Percentiles rank a stretch among this genome's conserved stretches.
Evolutionary conservation across 2,797 vertebrate species (phyloP).

Genomic region (Sebastes kiyomatsui): DNA sequence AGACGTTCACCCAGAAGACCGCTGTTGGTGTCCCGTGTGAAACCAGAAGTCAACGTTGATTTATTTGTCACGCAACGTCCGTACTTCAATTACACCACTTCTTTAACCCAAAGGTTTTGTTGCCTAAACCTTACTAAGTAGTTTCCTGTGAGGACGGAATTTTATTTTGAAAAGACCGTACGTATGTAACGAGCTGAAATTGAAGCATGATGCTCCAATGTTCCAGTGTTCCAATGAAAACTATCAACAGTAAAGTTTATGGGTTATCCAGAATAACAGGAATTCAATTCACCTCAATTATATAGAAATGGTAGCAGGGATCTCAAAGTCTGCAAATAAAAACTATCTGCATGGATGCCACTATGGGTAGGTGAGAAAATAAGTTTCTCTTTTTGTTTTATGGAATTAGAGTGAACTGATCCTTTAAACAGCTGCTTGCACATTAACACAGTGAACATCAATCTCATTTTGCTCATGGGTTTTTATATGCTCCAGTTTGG

Average conservation of each 20-base stretch:
- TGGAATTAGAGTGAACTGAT: not conserved
- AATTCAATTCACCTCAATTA: not conserved
- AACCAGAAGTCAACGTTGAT: too few relatives aligned
- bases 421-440: slow-evolving; percentile 4
- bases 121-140: too few relatives aligned
- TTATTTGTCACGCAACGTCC: too few relatives aligned
- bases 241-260: not conserved
- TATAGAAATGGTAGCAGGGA: not conserved
- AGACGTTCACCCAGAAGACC: too few relatives aligned
- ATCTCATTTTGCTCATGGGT: not conserved
- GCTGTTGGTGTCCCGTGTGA: accelerated
- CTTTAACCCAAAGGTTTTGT: too few relatives aligned
- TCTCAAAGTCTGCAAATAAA: not conserved
- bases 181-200: too few relatives aligned
- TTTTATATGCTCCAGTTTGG: not conserved
- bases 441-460: not conserved
- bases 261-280: not conserved
- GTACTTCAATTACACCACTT: accelerated
- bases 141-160: too few relatives aligned
- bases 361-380: not conserved
- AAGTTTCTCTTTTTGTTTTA: not conserved
- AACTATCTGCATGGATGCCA: not conserved
- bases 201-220: too few relatives aligned
- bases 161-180: too few relatives aligned
- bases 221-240: not conserved